Conservation (phyloP, 2,113 vertebrate genomes). For the Eubucco bourcierii region DNA sequence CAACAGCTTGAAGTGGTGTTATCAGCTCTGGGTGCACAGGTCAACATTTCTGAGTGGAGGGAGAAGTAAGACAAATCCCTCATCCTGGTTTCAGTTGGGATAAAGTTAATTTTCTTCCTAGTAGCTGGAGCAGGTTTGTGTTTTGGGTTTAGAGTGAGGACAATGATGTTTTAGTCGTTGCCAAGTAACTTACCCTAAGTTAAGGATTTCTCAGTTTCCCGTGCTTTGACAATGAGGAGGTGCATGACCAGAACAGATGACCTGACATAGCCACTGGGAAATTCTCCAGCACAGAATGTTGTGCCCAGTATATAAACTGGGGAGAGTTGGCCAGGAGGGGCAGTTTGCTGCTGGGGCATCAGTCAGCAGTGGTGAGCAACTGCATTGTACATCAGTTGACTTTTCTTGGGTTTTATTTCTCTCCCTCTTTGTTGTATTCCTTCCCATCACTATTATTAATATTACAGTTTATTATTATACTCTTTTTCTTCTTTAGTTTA, state of each 20-base stretch:
- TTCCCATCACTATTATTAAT: neutral
- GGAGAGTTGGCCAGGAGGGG: neutral
- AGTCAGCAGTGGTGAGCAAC: neutral
- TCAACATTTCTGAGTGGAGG: neutral
- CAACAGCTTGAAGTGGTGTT: neutral
- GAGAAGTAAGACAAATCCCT: constrained; percentile 10
- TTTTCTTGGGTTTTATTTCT: neutral
- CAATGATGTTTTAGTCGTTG: neutral
- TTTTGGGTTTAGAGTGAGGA: neutral
- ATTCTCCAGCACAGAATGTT: neutral
- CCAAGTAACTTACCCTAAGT: neutral
- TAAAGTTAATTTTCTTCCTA: neutral
- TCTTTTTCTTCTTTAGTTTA: neutral
- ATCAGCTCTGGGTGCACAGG: neutral
- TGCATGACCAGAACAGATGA: neutral
- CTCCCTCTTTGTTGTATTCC: neutral
- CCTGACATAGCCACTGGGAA: neutral
- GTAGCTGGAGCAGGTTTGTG: neutral
- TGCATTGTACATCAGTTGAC: neutral
- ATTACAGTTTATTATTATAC: neutral
- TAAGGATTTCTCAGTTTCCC: neutral
- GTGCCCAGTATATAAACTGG: neutral
- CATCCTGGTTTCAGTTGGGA: neutral
- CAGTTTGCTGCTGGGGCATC: neutral
- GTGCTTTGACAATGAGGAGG: neutral